Conservation (phyloP, 2,888 invertebrate species). For the Labia minor region DNA sequence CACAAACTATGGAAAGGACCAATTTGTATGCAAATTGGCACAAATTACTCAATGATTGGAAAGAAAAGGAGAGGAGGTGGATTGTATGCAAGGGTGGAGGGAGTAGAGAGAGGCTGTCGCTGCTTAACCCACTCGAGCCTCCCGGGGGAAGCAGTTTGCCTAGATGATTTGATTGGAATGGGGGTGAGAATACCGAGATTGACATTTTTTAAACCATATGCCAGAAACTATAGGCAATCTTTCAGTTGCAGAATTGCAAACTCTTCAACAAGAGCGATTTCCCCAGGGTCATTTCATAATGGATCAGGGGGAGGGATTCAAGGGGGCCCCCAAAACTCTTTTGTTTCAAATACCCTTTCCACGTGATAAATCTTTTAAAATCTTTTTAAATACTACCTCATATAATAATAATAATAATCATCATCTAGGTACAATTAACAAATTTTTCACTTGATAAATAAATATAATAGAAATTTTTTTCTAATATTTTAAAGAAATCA, state of each 20-base stretch:
- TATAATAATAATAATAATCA: no score
- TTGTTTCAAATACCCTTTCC: no score
- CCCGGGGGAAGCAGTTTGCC: neutral
- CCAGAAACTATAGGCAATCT: neutral
- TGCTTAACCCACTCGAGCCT: neutral
- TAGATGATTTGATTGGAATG: neutral
- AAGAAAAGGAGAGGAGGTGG: neutral
- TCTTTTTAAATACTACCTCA: no score
- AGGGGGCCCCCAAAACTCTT: no score
- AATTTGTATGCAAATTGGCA: slow-evolving; percentile 13
- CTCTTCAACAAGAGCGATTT: neutral
- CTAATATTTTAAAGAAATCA: no score
- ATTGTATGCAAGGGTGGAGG: neutral
- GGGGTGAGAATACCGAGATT: neutral
- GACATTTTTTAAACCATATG: slow-evolving; percentile 13
- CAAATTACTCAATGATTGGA: slow-evolving; percentile 13
- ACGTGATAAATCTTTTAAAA: no score
- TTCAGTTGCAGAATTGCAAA: no score
- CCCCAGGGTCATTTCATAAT: slow-evolving; percentile 3
- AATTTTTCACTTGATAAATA: no score
- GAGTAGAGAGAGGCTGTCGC: neutral
- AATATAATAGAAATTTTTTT: no score
- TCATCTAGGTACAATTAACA: no score
- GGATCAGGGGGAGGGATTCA: neutral
- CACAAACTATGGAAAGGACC: slow-evolving; percentile 2